Percentiles rank a stretch among this genome's conserved stretches.
Evolutionary conservation across 2,113 vertebrate genomes (phyloP).

Genomic region (Herpetotheres cachinnans): DNA sequence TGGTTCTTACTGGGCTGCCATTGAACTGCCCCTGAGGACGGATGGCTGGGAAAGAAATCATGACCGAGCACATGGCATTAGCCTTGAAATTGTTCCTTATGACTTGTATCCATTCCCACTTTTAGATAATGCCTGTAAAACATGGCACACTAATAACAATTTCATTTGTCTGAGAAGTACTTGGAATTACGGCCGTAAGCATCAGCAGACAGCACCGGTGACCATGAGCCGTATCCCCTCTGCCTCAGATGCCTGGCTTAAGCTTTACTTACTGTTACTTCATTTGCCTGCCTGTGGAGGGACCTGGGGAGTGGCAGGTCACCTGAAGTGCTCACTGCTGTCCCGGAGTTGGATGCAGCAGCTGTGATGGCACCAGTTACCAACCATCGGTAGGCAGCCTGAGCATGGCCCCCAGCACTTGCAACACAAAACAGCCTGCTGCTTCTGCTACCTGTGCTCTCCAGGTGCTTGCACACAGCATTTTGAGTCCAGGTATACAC

Average conservation of each 20-base stretch:
- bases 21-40: not conserved
- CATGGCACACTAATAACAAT: not conserved
- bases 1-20: not conserved
- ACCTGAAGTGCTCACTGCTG: not conserved
- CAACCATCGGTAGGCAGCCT: not conserved
- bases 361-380: not conserved
- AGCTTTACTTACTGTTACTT: not conserved
- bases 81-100: not conserved
- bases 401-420: not conserved
- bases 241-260: not conserved
- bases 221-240: not conserved
- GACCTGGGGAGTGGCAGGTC: not conserved
- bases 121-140: not conserved
- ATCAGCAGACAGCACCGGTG: fast-evolving
- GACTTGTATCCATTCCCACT: not conserved
- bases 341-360: fast-evolving
- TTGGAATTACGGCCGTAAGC: not conserved
- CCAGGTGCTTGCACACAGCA: fast-evolving
- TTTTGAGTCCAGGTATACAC: fast-evolving
- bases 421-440: not conserved
- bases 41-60: not conserved
- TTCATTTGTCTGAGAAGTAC: not conserved
- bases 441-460: not conserved
- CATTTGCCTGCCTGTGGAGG: not conserved
- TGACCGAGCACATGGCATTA: fast-evolving